A percentile compares a stretch with the other conserved stretches of the same genome.
Conservation (phyloP, 30 jellyfish, hydroid and myxozoan species). For the Pelagia noctiluca region DNA sequence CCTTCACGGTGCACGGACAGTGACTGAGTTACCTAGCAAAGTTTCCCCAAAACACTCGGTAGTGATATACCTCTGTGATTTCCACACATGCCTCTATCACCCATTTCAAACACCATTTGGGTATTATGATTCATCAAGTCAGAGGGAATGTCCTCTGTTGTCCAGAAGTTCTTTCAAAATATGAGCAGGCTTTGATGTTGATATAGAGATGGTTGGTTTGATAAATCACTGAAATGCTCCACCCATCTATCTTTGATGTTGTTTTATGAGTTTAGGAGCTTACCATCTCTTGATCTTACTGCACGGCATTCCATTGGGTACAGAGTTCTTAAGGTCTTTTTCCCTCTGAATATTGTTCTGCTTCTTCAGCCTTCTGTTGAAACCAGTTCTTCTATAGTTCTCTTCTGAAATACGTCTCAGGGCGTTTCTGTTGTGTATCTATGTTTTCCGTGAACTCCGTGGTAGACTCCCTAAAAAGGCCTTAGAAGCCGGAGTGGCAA, state of each 20-base stretch:
- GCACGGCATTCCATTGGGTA: conserved; percentile 36
- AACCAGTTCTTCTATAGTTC: conserved; percentile 36
- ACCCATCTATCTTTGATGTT: conserved; percentile 53
- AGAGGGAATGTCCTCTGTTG: conserved; percentile 50
- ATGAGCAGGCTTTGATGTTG: conserved; percentile 9
- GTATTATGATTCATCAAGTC: conserved; percentile 49
- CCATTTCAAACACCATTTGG: conserved; percentile 38
- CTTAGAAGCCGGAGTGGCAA: no score
- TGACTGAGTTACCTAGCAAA: conserved; percentile 51
- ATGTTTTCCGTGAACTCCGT: conserved; percentile 23
- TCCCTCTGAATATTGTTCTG: conserved; percentile 36
- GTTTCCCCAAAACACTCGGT: conserved; percentile 35
- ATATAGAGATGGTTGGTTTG: conserved; percentile 4
- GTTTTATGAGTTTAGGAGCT: conserved; percentile 25
- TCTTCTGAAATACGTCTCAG: conserved; percentile 40
- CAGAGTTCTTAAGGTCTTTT: conserved; percentile 34
- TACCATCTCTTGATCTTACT: conserved; percentile 34
- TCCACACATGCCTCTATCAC: conserved; percentile 57
- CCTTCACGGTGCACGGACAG: conserved; percentile 61
- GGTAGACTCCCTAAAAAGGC: no score
- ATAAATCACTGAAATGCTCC: conserved; percentile 20
- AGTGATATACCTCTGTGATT: conserved; percentile 60
- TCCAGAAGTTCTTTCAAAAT: conserved; percentile 38
- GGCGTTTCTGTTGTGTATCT: conserved; percentile 18
- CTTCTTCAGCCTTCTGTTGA: conserved; percentile 60